phyloP scores from a whole-genome alignment of 1,140 invertebrate genomes.

The Brachionus rotundiformis region DNA sequence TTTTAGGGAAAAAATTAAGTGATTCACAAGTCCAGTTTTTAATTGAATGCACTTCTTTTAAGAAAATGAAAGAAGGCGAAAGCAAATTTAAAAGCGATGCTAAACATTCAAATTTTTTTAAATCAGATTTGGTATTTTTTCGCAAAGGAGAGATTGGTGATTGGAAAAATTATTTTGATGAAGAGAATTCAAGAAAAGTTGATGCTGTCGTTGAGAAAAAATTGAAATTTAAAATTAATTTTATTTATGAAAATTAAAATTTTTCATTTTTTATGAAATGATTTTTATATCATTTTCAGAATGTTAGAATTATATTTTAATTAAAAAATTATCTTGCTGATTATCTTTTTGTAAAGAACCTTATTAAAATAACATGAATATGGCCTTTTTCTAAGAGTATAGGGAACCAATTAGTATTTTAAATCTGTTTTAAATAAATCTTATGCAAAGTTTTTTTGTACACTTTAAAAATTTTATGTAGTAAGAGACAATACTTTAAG shows the following conservation, averaged over 20 bases:
- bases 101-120: not conserved
- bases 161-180: not conserved
- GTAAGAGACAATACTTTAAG: too few relatives aligned
- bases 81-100: not conserved
- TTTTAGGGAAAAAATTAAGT: not conserved
- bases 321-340: too few relatives aligned
- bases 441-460: too few relatives aligned
- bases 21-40: not conserved
- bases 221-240: not conserved
- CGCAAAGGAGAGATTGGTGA: constrained; percentile 3
- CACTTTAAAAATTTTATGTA: too few relatives aligned
- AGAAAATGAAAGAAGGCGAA: constrained; percentile 19
- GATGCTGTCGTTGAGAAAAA: not conserved
- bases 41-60: constrained; percentile 7
- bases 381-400: too few relatives aligned
- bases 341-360: too few relatives aligned
- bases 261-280: not conserved
- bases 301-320: too few relatives aligned
- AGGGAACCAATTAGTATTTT: too few relatives aligned
- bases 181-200: constrained; percentile 1
- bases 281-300: not conserved
- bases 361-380: too few relatives aligned
- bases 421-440: too few relatives aligned
- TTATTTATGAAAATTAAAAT: not conserved
- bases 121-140: not conserved